Evolutionary conservation across 2,888 invertebrate species (phyloP).

Genomic region (Quadroppia sp.): DNA sequence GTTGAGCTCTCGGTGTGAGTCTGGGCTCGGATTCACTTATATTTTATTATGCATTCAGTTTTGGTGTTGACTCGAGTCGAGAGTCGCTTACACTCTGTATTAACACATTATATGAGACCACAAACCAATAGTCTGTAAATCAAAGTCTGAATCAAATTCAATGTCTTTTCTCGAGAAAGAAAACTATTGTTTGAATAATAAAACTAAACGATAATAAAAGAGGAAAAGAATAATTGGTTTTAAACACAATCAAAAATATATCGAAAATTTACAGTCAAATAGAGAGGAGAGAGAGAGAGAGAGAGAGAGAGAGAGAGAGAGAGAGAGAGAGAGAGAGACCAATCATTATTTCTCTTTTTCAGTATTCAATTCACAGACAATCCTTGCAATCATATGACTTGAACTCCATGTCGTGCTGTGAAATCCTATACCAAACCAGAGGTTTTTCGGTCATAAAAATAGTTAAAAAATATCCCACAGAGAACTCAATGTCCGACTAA

Average conservation of each 20-base stretch:
- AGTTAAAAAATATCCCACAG: conserved; percentile 27
- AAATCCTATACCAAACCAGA: conserved; percentile 17
- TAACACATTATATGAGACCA: conserved; percentile 15
- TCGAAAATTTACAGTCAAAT: background rate
- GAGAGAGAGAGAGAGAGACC: background rate
- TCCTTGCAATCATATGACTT: background rate
- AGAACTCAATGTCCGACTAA: conserved; percentile 33
- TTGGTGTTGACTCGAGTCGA: background rate
- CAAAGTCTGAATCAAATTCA: background rate
- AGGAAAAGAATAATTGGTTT: background rate
- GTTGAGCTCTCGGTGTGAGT: background rate
- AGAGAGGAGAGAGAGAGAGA: background rate
- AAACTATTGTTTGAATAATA: conserved; percentile 4
- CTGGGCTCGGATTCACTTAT: background rate
- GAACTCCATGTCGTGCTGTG: conserved; percentile 22
- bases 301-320: too few relatives aligned
- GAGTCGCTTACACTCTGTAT: background rate
- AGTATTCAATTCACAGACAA: conserved; percentile 35
- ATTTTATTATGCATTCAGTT: conserved; percentile 8
- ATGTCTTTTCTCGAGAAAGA: background rate
- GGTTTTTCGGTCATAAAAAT: conserved; percentile 18
- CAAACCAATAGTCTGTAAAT: background rate
- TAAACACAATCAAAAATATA: background rate
- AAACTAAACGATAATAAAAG: background rate
- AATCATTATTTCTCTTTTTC: conserved; percentile 23